phyloP scores from a whole-genome alignment of 2,113 vertebrate genomes.

The Procapra przewalskii region DNA sequence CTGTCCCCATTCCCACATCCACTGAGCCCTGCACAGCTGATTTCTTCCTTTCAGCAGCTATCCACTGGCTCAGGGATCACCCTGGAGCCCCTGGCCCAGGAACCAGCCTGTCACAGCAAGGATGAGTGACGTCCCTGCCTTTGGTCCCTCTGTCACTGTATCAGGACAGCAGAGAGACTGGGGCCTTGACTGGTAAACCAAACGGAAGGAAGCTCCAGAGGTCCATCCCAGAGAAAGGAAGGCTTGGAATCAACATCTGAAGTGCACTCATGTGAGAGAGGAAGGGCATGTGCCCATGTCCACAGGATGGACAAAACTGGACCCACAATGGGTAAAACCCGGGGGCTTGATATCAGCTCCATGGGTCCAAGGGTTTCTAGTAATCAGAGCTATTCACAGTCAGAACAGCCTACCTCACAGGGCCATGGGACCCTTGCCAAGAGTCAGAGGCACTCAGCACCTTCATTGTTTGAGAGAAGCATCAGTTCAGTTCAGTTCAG shows the following conservation, averaged over 20 bases:
- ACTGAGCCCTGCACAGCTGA: not conserved
- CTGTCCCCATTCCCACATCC: not conserved
- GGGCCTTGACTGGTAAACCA: not conserved
- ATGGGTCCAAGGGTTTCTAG: not conserved
- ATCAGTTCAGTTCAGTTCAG: not conserved
- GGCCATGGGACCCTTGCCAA: not conserved
- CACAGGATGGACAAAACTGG: not conserved
- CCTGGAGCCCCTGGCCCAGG: not conserved
- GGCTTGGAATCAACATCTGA: not conserved
- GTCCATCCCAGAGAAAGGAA: not conserved
- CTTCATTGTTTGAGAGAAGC: not conserved
- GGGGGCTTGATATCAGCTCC: not conserved
- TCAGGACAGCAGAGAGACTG: not conserved
- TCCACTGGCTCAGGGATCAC: rapidly evolving
- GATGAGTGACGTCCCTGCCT: not conserved
- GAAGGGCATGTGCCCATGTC: not conserved
- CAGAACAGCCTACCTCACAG: not conserved
- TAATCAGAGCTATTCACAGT: not conserved
- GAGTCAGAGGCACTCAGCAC: not conserved
- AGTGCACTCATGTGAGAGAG: not conserved
- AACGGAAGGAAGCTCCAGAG: not conserved
- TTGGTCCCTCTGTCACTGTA: no score
- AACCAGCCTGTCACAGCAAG: not conserved
- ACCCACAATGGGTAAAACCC: not conserved
- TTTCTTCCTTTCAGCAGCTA: not conserved